Base-by-base conservation (phyloP, 1,140 invertebrate genomes). In the Coenobita brevimanus region DNA sequence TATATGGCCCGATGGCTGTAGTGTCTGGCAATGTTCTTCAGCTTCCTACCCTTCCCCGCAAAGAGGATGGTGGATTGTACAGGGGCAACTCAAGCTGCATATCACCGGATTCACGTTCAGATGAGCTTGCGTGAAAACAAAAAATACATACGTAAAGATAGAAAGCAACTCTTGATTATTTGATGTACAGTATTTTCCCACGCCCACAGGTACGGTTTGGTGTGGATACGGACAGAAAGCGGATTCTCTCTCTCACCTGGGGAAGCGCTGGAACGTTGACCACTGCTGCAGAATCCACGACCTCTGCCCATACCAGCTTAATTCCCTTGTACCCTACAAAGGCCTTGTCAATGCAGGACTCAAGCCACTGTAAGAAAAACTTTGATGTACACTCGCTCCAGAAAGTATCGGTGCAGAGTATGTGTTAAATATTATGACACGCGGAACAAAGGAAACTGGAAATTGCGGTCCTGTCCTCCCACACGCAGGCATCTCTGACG, bases 171-270 rank as follows among this genome's bases (percentile, higher is more conserved):
- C 13, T 57, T 57, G n/a, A 15, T n/a, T n/a, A n/a, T 33, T 27
- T 6, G 17, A 15, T 71, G 21, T 33, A 21, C 1, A 1, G 3
- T 27, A 2, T 15, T 4, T 3, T n/a, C 2, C 21, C 21, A 38
- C 1, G 10, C 21, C 3, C 57, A 15, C 57, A 81, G 79, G 79
- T 13, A 64, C 79, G 50, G 4, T 81, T 33, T 81, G 79, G 79
- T 81, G 79, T 27, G 79, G 79, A 10, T 17, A 41, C 15, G 57
- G 57, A 1, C 57, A 62, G 6, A 30, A 38, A 10, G 60, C 89
- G 92, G 57, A 92, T 92, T 46, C 73, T 50, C 24, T 71, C n/a
- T 30, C 36, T 6, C 36, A 76, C 24, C 78, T 89, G 0, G 87
- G 87, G 2, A 71, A 43, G 27, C 38, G 50, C 43, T 30, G 27